These are phyloP conservation scores for Urocyon cinereoargenteus DNA, from an alignment of 2,797 vertebrate genomes.

Conservation along the genomic window DNA sequence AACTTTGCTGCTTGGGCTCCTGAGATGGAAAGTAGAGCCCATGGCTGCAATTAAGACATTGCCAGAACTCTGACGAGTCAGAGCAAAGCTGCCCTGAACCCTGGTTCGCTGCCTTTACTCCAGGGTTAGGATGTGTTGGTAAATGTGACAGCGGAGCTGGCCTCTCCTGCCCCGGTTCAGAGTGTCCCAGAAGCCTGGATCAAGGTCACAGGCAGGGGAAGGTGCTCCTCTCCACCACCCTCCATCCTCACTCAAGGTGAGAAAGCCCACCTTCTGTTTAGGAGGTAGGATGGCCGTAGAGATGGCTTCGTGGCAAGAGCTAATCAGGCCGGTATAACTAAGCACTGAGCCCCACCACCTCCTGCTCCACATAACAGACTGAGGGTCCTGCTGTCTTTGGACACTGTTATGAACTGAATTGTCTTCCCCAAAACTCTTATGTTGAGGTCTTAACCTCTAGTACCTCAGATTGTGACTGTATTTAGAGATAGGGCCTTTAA, in stretches of 20 bases:
- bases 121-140: background rate
- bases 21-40: background rate
- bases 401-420: background rate
- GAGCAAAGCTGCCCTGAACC: background rate
- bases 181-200: background rate
- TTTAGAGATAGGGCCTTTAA: background rate
- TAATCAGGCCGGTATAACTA: background rate
- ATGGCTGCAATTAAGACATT: background rate
- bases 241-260: background rate
- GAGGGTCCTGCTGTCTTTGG: background rate
- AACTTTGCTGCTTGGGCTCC: background rate
- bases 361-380: background rate
- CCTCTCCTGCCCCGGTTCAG: background rate
- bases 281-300: background rate
- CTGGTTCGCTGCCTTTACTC: background rate
- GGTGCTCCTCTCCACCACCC: background rate
- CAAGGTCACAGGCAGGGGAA: background rate
- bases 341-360: background rate
- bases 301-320: background rate
- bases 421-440: background rate
- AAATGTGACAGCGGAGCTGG: background rate
- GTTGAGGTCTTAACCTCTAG: background rate
- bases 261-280: background rate
- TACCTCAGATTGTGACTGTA: background rate
- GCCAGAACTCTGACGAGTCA: background rate